Evolutionary conservation across 2,888 invertebrate species (phyloP), one percentile per base, ranked within the genome.

Genomic region (Galerucella nymphaeae): DNA sequence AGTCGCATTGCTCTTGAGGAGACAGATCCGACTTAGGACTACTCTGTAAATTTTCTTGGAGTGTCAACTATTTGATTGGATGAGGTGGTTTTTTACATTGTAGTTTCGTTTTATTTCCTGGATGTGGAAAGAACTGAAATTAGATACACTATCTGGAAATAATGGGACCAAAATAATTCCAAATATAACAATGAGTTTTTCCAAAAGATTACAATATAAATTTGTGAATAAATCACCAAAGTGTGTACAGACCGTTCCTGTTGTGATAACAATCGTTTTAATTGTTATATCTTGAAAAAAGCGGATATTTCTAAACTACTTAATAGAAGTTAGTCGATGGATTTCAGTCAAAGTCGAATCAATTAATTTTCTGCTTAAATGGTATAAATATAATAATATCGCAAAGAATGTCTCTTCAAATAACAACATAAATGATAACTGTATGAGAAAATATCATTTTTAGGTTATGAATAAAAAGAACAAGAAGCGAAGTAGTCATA

Each of bases 241-340:
- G 2, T 23, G 23, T 30, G n/a, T 30, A 11, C 41, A 62, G 38
- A 3, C 53, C 61, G 18, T 41, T 10, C 16, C 61, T 62, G 61
- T 18, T 16, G 41, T 62, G 11, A 41, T 16, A 62, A 13, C 42
- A 16, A 9, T 18, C 18, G 20, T 16, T 61, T 64, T 53, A 65
- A 65, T 65, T 65, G 53, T 50, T 9, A 30, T 18, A 65, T 53
- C 65, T 65, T 18, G 65, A 53, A 30, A 55, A 65, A 65, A 65
- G 53, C 65, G 38, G 65, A 65, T 65, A 65, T 65, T 65, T 55
- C 65, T 65, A 18, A 53, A 14, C 30, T 13, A 38, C 53, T 62
- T 41, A 62, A 62, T 62, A 62, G 42, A 45, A 18, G 61, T 62
- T 62, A 13, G 42, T 16, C 10, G 61, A 62, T 65, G 14, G 38